Base-by-base conservation (phyloP, 2,888 invertebrate species). In the Bruchidius siliquastri region DNA sequence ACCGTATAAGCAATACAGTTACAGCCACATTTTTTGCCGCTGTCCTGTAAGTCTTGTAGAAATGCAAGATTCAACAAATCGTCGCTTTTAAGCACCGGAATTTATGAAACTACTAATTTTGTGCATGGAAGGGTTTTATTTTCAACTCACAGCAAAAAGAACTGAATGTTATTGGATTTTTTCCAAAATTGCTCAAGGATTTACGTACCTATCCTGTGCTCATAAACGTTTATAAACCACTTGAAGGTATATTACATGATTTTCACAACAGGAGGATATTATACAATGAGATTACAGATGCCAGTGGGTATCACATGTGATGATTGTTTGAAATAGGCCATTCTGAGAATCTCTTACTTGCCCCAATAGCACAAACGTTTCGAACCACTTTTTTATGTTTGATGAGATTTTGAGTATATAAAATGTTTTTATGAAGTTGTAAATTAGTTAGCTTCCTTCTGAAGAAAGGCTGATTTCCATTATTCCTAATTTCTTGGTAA, bases 391-490 rank as follows among this genome's bases (percentile, higher is more conserved):
- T 69, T 69, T 69, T 69, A 69, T 69, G 21, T 69, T 22, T 69
- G 22, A 26, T 69, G 69, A 69, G 69, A 30, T 71, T 71, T 71
- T 70, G 22, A 71, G 21, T 13, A 30, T 26, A 26, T 30, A 70
- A 32, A 21, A 73, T 72, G 72, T 72, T 76, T 74, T 76, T 78
- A 78, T 76, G 76, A 77, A 76, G 75, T 74, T 72, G 71, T 74
- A 75, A 76, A 78, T 75, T 82, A 78, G 77, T 81, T 83, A 82
- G 82, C 84, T 84, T 83, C 82, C 81, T 81, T 82, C 81, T 79
- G 77, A 78, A 77, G 77, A 80, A 84, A 84, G 84, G 84, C 84
- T 84, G 84, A 84, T 84, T 82, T 83, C 78, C 74, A 78, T 74
- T 76, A 74, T 75, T 76, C n/a, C 21, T 68, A 68, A 49, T 49